A percentile compares a stretch with the other conserved stretches of the same genome.
phyloP scores from a whole-genome alignment of 2,113 vertebrate species.

The Etheostoma cragini region DNA sequence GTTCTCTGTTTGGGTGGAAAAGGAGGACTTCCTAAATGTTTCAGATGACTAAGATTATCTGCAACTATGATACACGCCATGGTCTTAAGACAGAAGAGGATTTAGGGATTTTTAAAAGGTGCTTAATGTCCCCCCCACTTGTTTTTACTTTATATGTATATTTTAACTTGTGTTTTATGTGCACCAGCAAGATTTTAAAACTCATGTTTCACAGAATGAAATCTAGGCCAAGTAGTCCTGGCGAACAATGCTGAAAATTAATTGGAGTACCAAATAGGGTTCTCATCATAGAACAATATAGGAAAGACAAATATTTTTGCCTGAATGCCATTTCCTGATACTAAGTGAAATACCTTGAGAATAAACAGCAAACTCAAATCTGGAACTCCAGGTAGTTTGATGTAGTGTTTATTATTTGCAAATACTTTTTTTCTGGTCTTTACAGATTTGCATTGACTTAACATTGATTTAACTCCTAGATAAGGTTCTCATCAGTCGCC shows the following conservation, averaged over 20 bases:
- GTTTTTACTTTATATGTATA: not conserved
- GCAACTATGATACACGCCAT: not conserved
- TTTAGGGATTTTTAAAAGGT: not conserved
- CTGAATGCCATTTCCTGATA: not conserved
- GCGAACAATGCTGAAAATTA: not conserved
- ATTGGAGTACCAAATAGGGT: not conserved
- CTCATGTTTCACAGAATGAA: not conserved
- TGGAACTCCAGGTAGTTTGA: not conserved
- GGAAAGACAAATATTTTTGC: not conserved
- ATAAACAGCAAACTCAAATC: not conserved
- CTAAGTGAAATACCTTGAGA: not conserved
- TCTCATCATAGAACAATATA: not conserved
- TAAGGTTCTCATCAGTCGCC: not conserved
- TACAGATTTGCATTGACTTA: not conserved
- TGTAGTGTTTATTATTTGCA: not conserved
- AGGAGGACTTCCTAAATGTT: not conserved
- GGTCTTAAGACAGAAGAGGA: not conserved
- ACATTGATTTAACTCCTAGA: not conserved
- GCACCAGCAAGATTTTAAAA: conserved; percentile 1
- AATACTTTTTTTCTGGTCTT: not conserved
- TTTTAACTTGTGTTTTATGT: not conserved
- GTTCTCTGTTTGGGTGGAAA: too few species aligned
- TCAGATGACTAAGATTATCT: not conserved
- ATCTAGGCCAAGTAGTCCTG: not conserved
- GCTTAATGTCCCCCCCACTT: too few species aligned